Evolutionary conservation across 2,113 vertebrate genomes (phyloP), one percentile per base, ranked within the genome.

Genomic region (Pterocles gutturalis): DNA sequence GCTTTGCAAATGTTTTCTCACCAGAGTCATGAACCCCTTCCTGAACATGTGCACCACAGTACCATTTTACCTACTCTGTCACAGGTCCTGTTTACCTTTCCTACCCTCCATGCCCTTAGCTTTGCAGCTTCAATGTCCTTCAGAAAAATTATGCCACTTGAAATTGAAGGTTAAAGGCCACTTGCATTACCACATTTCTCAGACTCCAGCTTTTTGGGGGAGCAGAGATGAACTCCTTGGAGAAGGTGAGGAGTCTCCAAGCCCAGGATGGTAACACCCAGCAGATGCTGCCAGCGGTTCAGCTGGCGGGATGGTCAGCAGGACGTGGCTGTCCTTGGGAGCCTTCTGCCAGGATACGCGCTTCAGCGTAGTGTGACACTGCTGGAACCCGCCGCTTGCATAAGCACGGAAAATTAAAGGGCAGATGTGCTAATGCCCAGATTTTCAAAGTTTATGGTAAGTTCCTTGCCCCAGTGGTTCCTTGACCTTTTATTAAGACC

Each of bases 401-500:
- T 26, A 46, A 92, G 34, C 49, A 25, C 11, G 18, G 55, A 38
- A 51, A 36, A 61, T 29, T 36, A 45, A 33, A 75, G 83, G 41
- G 46, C 45, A 58, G 31, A 24, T 88, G 22, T 75, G 9, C 36
- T 65, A 46, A 19, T 33, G 51, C 41, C 28, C 45, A 31, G 25
- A 31, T 77, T 88, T 72, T n/a, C 71, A 93, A 48, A 70, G 28
- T 13, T 89, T 29, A 21, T 21, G 18, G 34, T 13, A 78, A 46
- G 33, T 71, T 81, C 43, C 76, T 89, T 54, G 38, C 13, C 33
- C 43, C 55, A n/a, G 34, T 60, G 26, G 65, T 61, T 89, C 73
- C 73, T n/a, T 53, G 69, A 69, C 54, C 49, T 89, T 87, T 76
- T 80, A 77, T 93, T 93, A 96, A 97, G 89, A 95, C 91, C 17